Evolutionary conservation across 2,797 vertebrate species (phyloP).

Genomic region (Halcyon smyrnensis): DNA sequence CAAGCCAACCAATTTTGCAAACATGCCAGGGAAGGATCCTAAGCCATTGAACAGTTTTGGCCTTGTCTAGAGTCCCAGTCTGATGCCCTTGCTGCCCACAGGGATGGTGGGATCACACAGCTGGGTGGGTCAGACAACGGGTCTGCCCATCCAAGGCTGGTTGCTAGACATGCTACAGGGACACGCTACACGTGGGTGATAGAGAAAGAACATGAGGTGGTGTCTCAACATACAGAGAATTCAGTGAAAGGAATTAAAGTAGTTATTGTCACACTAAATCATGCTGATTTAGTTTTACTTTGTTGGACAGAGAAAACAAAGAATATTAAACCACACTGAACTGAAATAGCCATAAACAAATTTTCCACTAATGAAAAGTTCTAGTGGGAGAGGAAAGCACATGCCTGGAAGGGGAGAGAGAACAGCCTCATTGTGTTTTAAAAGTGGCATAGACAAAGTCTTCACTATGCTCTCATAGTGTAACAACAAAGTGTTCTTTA

Average conservation of each 20-base stretch:
- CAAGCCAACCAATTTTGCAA: background rate
- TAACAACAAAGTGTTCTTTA: background rate
- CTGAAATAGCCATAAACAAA: background rate
- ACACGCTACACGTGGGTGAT: rapidly evolving
- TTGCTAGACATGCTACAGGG: rapidly evolving
- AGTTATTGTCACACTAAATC: background rate
- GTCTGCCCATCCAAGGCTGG: background rate
- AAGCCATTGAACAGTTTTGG: background rate
- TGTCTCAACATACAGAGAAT: background rate
- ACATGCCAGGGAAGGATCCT: background rate
- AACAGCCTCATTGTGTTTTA: background rate
- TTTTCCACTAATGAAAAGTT: background rate
- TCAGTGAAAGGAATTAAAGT: background rate
- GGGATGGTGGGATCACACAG: rapidly evolving
- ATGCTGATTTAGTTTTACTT: background rate
- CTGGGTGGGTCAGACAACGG: rapidly evolving
- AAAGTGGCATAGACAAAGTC: background rate
- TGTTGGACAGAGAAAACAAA: background rate
- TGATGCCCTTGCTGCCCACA: background rate
- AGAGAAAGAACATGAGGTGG: background rate
- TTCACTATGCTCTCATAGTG: background rate
- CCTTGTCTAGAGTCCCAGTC: background rate
- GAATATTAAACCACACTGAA: background rate
- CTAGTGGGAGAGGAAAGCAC: background rate
- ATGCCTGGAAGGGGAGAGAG: background rate